Evolutionary conservation across 2,888 invertebrate species (phyloP).

Genomic region (Synergus itoensis): DNA sequence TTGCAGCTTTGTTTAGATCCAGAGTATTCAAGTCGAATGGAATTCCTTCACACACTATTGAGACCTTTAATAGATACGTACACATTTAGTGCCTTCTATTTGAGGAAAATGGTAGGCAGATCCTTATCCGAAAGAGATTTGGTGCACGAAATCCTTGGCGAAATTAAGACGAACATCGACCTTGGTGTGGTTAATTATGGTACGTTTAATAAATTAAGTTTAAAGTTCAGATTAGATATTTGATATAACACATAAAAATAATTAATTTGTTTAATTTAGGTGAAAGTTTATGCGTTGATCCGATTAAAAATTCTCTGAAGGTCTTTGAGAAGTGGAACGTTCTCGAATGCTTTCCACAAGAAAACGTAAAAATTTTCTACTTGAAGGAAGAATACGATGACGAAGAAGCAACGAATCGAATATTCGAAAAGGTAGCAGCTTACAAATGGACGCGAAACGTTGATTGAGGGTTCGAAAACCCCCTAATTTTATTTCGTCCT

Average conservation of each 20-base stretch:
- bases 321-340: slow-evolving; percentile 90
- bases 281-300: slow-evolving; percentile 93
- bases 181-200: slow-evolving; percentile 82
- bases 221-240: too few relatives aligned
- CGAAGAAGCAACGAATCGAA: slow-evolving; percentile 64
- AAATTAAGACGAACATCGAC: slow-evolving; percentile 83
- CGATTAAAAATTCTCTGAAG: slow-evolving; percentile 90
- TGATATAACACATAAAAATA: neutral
- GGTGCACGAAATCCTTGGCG: slow-evolving; percentile 83
- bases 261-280: slow-evolving; percentile 79
- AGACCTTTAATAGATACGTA: slow-evolving; percentile 89
- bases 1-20: slow-evolving; percentile 70
- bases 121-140: slow-evolving; percentile 84
- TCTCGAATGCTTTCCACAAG: slow-evolving; percentile 80
- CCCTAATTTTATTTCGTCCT: slow-evolving; percentile 43
- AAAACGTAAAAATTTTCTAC: slow-evolving; percentile 71
- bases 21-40: slow-evolving; percentile 77
- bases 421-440: slow-evolving; percentile 69
- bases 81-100: slow-evolving; percentile 82
- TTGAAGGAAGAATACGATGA: slow-evolving; percentile 71
- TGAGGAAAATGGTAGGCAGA: slow-evolving; percentile 80
- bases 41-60: slow-evolving; percentile 81
- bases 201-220: slow-evolving; percentile 65
- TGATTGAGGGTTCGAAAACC: slow-evolving; percentile 57
- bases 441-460: slow-evolving; percentile 72